These are phyloP conservation scores for Lasioglossum zephyrum DNA, from an alignment of 2,888 invertebrate genomes.

Conservation along the genomic window DNA sequence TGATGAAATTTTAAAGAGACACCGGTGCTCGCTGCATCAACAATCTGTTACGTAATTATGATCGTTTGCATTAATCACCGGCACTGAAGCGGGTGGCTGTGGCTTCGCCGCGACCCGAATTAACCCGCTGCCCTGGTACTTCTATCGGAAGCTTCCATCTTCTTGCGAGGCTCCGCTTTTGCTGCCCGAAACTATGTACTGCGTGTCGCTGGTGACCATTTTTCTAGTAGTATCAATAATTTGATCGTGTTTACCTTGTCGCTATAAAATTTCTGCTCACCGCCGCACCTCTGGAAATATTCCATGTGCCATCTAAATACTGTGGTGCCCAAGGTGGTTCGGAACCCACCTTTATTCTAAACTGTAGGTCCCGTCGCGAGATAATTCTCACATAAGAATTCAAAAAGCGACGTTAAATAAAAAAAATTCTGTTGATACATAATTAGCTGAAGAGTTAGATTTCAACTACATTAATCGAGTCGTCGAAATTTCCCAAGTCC, in stretches of 20 bases:
- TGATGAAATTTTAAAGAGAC: conserved; percentile 76
- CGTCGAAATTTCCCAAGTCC: neutral
- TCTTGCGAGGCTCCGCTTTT: neutral
- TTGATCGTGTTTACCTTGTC: neutral
- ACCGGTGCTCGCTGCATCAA: conserved; percentile 55
- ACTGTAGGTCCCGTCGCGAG: no score
- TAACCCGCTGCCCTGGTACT: neutral
- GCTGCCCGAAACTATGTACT: neutral
- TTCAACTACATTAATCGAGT: neutral
- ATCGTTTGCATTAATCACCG: conserved; percentile 54
- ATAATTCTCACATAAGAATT: no score
- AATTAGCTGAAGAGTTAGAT: no score
- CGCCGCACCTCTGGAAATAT: no score
- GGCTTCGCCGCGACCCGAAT: conserved; percentile 16
- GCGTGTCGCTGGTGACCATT: neutral
- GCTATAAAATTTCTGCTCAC: no score
- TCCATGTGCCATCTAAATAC: no score
- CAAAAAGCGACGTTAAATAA: no score
- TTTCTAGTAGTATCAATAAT: neutral
- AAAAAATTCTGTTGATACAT: no score
- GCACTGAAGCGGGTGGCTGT: conserved; percentile 6
- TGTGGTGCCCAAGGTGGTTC: no score
- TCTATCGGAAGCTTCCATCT: neutral
- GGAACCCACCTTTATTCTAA: no score
- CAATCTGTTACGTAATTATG: conserved; percentile 63